Percentiles rank a stretch among this genome's conserved stretches.
These are phyloP conservation scores for Aradophagus sp. DNA, from an alignment of 1,140 invertebrate species.

Conservation along the genomic window DNA sequence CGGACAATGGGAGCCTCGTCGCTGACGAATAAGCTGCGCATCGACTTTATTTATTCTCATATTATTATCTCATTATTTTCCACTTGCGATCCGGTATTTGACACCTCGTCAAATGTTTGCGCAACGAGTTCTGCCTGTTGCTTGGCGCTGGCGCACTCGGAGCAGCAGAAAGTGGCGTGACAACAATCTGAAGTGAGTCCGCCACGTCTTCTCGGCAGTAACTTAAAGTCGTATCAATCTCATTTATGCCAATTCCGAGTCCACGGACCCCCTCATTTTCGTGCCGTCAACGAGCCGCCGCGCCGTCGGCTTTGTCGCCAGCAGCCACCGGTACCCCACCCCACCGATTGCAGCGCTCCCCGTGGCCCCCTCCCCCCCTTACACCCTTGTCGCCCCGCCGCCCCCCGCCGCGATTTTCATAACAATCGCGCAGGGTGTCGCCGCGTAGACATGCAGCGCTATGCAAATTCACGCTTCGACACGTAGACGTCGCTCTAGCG, in stretches of 20 bases:
- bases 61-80: constrained; percentile 60
- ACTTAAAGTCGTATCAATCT: constrained; percentile 75
- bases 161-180: constrained; percentile 69
- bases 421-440: constrained; percentile 63
- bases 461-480: constrained; percentile 61
- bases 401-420: constrained; percentile 65
- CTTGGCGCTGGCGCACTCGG: constrained; percentile 19
- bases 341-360: constrained; percentile 44
- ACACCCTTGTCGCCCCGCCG: constrained; percentile 57
- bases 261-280: constrained; percentile 38
- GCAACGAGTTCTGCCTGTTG: constrained; percentile 54
- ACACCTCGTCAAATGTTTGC: constrained; percentile 57
- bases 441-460: constrained; percentile 49
- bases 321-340: neutral
- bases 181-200: constrained; percentile 60
- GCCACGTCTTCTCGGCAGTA: constrained; percentile 61
- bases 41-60: constrained; percentile 55
- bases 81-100: constrained; percentile 57
- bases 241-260: constrained; percentile 74
- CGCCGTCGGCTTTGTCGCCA: constrained; percentile 34
- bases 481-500: constrained; percentile 16
- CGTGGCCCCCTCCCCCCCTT: constrained; percentile 57
- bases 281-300: constrained; percentile 35
- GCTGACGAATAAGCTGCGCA: constrained; percentile 46
- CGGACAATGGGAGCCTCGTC: constrained; percentile 36